Conservation (phyloP, 1,140 invertebrate genomes). For the Araneus ventricosus region DNA sequence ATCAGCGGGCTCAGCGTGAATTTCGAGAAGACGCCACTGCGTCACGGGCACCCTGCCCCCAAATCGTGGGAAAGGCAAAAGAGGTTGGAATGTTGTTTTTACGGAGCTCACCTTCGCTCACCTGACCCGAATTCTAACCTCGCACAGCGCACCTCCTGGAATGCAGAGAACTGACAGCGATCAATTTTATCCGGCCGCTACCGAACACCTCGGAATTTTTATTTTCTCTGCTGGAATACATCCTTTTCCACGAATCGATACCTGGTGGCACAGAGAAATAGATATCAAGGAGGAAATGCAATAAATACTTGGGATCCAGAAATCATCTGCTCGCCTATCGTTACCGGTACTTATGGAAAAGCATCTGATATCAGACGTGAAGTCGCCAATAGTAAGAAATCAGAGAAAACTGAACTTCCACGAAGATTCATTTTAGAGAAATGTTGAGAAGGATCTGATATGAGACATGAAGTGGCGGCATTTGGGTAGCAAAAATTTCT, state of each 20-base stretch:
- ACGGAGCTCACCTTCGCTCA: slow-evolving; percentile 53
- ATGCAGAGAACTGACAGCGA: neutral
- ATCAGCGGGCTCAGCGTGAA: slow-evolving; percentile 7
- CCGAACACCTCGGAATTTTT: neutral
- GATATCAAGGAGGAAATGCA: neutral
- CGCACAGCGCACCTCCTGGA: slow-evolving; percentile 3
- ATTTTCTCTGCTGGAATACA: neutral
- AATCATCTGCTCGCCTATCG: too few relatives aligned
- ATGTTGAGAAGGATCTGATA: too few relatives aligned
- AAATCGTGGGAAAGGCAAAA: slow-evolving; percentile 59
- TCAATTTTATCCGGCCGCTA: neutral
- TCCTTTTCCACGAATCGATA: neutral
- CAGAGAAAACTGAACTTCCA: too few relatives aligned
- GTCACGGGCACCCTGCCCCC: slow-evolving; percentile 63
- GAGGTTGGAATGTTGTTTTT: slow-evolving; percentile 68
- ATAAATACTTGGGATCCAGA: too few relatives aligned
- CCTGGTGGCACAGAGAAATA: neutral
- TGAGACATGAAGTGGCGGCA: too few relatives aligned
- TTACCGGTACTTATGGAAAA: too few relatives aligned
- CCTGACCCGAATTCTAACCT: slow-evolving; percentile 56
- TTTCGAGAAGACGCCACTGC: slow-evolving; percentile 23
- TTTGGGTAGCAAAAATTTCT: too few relatives aligned
- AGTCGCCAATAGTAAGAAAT: too few relatives aligned
- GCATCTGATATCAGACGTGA: too few relatives aligned
- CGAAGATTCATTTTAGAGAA: too few relatives aligned